Base-by-base conservation (phyloP, 2,888 invertebrate species). In the Gerris lacustris region DNA sequence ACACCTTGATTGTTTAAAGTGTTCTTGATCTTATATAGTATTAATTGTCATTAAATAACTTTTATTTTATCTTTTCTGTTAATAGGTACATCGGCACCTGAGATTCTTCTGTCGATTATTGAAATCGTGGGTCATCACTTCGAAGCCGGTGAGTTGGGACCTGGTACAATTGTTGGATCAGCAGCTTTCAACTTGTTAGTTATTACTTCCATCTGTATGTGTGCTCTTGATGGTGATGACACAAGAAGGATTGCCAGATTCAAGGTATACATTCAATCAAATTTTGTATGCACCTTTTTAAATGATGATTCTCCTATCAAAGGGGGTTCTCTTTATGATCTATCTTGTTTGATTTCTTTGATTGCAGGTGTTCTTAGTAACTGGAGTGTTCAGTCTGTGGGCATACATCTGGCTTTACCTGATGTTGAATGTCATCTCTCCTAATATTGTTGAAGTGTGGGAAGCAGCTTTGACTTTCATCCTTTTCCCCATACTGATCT, bases 181-280 rank as follows among this genome's bases (percentile, higher is more conserved):
- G 99, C 99, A 45, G 99, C 99, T 69, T 99, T 97, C 82, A 99
- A 99, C 81, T 84, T 99, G 72, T 96, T 99, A 81, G 92, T 99
- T 77, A 99, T 99, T 79, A 98, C 97, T 74, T 92, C 96, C 70
- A 86, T 99, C 75, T 99, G 99, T 63, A 85, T 99, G 70, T 83
- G 86, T 73, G 93, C 95, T 70, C 92, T 97, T 77, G 67, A 69
- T n/a, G 87, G 88, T 72, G 92, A 90, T 17, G 95, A 96, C 82
- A 88, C 88, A 70, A 84, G 96, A 18, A 90, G 91, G 79, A 95
- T 97, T 70, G 77, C 79, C 45, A 77, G 80, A 68, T 79, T 83
- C 70, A 83, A 81, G 76, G 83, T 83, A 70, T 69, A 71, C n/a
- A 6, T 17, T n/a, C n/a, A 31, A 31, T 1, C 31, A 31, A 31